Base-by-base conservation (phyloP, 2,888 invertebrate genomes). In the Agonum fuliginosum region DNA sequence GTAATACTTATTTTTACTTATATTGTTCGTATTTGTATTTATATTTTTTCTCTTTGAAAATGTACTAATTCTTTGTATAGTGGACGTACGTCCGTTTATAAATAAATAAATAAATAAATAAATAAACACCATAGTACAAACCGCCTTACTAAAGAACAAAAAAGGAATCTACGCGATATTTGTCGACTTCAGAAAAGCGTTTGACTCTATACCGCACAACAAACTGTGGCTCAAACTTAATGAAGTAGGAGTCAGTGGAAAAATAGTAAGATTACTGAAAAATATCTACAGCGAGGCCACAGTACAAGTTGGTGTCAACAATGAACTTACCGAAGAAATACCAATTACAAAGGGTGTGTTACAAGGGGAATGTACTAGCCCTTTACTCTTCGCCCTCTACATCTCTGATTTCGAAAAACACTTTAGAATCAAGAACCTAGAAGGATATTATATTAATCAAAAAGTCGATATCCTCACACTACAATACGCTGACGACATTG, bases 361-460 rank as follows among this genome's bases (percentile, higher is more conserved):
- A 22, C 65, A 74, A 65, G 74, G 74, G 6, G 46, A 74, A 43
- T 22, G 58, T 22, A 27, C 34, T 4, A 58, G 37, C 12, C 75
- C 75, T 3, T 10, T 75, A 10, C 27, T 75, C 34, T 75, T 75
- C 14, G 51, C 75, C 2, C 10, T 75, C 27, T 75, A 54, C 19
- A 62, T 74, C 2, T 14, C 37, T 8, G 24, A 65, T 48, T 27
- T 65, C 14, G 67, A 65, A 14, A 19, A 22, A 14, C 22, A 5
- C 17, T 41, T 65, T 6, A 73, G 12, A 37, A 41, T 14, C 8
- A 30, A 30, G n/a, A 37, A 34, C 3, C n/a, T 58, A 5, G 41
- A 48, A 37, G 73, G 41, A 8, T 22, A 54, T 8, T 37, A 72
- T 17, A 72, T 72, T 19, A 46, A 51, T 12, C 22, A 27, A 2